Percentiles rank a stretch among this genome's conserved stretches.
phyloP scores from a whole-genome alignment of 2,797 vertebrate species.

The Kryptopterus vitreolus region DNA sequence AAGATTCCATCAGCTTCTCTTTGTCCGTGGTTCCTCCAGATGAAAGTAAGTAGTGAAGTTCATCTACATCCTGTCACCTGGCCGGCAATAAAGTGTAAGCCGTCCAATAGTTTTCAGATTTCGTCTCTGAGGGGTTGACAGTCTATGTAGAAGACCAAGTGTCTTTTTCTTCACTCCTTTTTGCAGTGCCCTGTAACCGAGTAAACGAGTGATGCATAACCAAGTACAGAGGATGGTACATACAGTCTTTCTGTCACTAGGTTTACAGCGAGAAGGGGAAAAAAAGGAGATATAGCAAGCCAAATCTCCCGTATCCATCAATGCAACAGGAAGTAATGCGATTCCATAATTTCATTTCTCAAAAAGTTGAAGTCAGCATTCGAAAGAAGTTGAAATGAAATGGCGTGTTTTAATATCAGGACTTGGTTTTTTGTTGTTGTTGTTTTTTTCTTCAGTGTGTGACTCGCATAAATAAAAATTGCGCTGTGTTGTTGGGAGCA shows the following conservation, averaged over 20 bases:
- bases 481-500: slow-evolving; percentile 30
- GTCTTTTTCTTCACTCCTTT: background rate
- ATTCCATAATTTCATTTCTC: slow-evolving; percentile 36
- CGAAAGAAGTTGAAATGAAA: slow-evolving; percentile 34
- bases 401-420: slow-evolving; percentile 41
- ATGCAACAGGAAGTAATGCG: slow-evolving; percentile 21
- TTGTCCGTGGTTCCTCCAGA: background rate
- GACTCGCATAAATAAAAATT: slow-evolving; percentile 47
- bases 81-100: background rate
- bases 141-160: background rate
- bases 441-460: slow-evolving; percentile 33
- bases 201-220: background rate
- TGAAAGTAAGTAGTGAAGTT: background rate
- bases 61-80: background rate
- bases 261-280: background rate
- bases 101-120: background rate
- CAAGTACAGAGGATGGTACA: too few relatives aligned
- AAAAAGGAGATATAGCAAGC: background rate
- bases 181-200: background rate
- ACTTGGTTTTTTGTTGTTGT: slow-evolving; percentile 33
- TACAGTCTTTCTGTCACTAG: background rate
- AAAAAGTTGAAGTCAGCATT: background rate
- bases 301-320: background rate
- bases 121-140: background rate
- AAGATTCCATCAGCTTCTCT: background rate